Evolutionary conservation across 2,888 invertebrate species (phyloP).

Genomic region (Fissipunctia ypsillon): DNA sequence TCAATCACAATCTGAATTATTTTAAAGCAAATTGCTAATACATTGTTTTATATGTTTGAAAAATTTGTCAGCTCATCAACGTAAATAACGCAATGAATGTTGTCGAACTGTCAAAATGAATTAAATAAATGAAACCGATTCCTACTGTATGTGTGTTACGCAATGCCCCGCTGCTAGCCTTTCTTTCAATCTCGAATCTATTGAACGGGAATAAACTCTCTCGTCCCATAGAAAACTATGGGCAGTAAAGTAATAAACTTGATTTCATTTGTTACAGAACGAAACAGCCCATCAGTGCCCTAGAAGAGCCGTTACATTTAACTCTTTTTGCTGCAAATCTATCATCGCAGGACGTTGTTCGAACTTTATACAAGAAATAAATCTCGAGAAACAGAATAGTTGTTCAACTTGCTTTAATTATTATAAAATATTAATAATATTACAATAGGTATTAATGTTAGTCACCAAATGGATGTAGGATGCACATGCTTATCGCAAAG

Average conservation of each 20-base stretch:
- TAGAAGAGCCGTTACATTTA: slow-evolving; percentile 76
- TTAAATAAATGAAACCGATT: no score
- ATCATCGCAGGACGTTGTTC: slow-evolving; percentile 75
- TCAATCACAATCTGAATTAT: no score
- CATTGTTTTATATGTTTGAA: no score
- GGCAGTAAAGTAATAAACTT: not conserved
- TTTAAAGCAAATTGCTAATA: no score
- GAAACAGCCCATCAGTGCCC: slow-evolving; percentile 63
- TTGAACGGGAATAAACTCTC: not conserved
- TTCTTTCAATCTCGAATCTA: not conserved
- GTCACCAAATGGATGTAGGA: not conserved
- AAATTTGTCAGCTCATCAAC: no score
- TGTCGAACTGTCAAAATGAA: no score
- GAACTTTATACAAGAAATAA: slow-evolving; percentile 68
- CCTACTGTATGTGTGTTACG: no score
- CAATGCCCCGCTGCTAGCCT: no score
- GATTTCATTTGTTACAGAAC: slow-evolving; percentile 71
- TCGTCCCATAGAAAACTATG: not conserved
- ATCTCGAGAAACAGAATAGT: not conserved
- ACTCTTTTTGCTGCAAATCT: slow-evolving; percentile 79
- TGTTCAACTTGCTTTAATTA: no score
- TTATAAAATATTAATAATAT: not conserved
- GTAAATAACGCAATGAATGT: no score
- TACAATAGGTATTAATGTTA: not conserved
- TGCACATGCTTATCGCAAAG: slow-evolving; percentile 30